These are phyloP conservation scores for Struthio camelus DNA, from an alignment of 2,113 vertebrate genomes.

Conservation along the genomic window DNA sequence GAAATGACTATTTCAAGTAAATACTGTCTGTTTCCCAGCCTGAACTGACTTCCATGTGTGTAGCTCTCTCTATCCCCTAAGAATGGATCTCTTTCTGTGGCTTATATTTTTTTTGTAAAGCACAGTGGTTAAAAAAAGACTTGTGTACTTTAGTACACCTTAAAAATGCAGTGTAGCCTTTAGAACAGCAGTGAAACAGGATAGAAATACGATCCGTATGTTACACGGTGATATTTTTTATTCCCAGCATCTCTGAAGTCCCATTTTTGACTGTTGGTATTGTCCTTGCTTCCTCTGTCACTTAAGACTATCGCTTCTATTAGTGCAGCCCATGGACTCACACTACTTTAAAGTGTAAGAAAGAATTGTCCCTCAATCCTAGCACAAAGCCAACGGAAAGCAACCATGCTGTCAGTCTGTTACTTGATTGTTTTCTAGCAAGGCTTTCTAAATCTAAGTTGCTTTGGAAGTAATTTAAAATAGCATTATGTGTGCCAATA, in stretches of 20 bases:
- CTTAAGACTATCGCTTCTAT: neutral
- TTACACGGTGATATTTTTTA: accelerated
- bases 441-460: neutral
- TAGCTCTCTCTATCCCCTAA: neutral
- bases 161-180: neutral
- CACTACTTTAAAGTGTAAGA: neutral
- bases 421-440: neutral
- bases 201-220: neutral
- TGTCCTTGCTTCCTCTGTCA: neutral
- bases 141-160: neutral
- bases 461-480: neutral
- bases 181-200: neutral
- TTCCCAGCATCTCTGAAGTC: neutral
- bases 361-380: neutral
- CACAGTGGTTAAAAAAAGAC: neutral
- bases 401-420: neutral
- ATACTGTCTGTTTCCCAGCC: neutral
- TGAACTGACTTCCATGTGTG: neutral
- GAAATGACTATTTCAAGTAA: neutral
- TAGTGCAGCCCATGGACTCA: neutral
- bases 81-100: neutral
- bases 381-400: neutral
- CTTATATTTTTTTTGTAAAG: neutral
- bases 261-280: neutral
- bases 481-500: neutral